A percentile compares a stretch with the other conserved stretches of the same genome.
These are phyloP conservation scores for Apomyelois bistriatella DNA, from an alignment of 2,888 invertebrate genomes.

Conservation along the genomic window DNA sequence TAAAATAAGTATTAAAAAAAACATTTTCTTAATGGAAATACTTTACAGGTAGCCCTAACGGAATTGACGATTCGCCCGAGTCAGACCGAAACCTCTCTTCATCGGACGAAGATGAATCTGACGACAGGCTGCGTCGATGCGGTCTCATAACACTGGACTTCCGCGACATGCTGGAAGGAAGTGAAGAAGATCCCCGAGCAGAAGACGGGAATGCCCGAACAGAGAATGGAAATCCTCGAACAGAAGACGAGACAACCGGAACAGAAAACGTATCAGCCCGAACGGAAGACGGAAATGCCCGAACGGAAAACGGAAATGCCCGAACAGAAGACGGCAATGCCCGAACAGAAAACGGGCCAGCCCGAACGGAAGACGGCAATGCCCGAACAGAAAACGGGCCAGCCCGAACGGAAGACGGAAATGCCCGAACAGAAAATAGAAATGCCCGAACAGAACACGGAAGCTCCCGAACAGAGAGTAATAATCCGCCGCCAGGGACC, in stretches of 20 bases:
- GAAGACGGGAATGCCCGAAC: not conserved
- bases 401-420: not conserved
- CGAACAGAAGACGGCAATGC: not conserved
- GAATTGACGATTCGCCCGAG: not conserved
- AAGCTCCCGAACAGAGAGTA: too few species aligned
- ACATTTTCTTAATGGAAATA: too few species aligned
- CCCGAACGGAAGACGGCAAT: not conserved
- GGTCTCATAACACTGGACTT: constrained; percentile 44
- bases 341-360: not conserved
- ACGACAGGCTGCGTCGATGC: constrained; percentile 24
- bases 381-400: not conserved
- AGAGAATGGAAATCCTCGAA: not conserved
- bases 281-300: not conserved
- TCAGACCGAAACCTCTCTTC: too few species aligned
- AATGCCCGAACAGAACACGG: too few species aligned
- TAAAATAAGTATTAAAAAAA: too few species aligned
- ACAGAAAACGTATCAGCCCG: not conserved
- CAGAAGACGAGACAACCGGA: not conserved
- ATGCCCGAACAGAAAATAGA: not conserved
- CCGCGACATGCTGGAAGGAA: constrained; percentile 20
- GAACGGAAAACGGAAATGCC: not conserved
- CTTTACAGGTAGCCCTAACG: not conserved
- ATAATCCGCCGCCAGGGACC: too few species aligned
- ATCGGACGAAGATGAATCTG: not conserved
- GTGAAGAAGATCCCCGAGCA: not conserved